Percentiles rank a stretch among this genome's conserved stretches.
phyloP scores from a whole-genome alignment of 2,113 vertebrate species.

The Ancistrus triradiatus region DNA sequence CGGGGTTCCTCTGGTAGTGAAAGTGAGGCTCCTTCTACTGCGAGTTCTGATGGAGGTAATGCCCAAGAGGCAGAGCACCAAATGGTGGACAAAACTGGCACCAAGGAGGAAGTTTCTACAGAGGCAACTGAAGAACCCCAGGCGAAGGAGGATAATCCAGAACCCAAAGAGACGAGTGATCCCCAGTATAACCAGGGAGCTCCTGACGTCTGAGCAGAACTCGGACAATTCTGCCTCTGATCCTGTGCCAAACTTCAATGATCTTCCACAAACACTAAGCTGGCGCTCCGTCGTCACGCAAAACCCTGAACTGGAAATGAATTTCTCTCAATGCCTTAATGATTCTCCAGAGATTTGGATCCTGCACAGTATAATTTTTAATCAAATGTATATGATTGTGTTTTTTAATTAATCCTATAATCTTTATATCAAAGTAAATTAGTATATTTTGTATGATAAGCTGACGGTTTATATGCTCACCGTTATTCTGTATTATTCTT shows the following conservation, averaged over 20 bases:
- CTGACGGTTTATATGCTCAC: constrained; percentile 34
- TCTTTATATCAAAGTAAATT: constrained; percentile 43
- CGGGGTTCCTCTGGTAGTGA: constrained; percentile 63
- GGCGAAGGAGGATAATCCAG: constrained; percentile 7
- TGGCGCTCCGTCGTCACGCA: constrained; percentile 1
- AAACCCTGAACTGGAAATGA: constrained; percentile 16
- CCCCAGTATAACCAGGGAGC: not conserved
- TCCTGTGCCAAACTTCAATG: constrained; percentile 38
- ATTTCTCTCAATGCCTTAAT: constrained; percentile 43
- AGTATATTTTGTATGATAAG: constrained; percentile 43
- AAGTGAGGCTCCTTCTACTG: constrained; percentile 73
- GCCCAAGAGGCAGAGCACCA: too few species aligned
- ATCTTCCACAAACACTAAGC: constrained; percentile 41
- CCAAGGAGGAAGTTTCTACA: constrained; percentile 22
- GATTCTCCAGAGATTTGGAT: constrained; percentile 30
- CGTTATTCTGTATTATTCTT: constrained; percentile 46
- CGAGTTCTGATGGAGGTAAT: too few species aligned
- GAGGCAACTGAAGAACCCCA: constrained; percentile 22
- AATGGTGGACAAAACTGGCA: not conserved
- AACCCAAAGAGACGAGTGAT: constrained; percentile 17
- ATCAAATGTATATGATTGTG: constrained; percentile 42
- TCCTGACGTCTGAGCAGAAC: too few species aligned
- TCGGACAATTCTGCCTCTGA: constrained; percentile 7
- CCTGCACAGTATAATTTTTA: constrained; percentile 44
- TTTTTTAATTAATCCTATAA: constrained; percentile 42